Evolutionary conservation across 2,888 invertebrate species (phyloP).

Genomic region (Cephalotes varians): DNA sequence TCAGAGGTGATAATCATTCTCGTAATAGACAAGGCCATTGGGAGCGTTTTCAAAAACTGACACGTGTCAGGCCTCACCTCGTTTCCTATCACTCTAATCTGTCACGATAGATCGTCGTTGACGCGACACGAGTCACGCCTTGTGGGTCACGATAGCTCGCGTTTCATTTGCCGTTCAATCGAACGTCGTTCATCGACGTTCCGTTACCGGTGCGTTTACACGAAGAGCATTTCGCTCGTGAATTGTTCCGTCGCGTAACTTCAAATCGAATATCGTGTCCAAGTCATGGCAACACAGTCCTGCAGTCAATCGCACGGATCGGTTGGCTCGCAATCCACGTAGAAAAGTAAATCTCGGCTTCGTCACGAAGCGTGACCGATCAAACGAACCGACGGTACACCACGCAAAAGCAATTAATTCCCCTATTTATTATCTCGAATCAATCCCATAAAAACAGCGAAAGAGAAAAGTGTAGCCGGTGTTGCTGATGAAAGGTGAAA

Average conservation of each 20-base stretch:
- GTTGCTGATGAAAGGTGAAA: slow-evolving; percentile 16
- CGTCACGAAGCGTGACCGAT: slow-evolving; percentile 66
- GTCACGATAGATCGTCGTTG: slow-evolving; percentile 70
- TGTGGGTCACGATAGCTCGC: slow-evolving; percentile 57
- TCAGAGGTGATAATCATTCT: slow-evolving; percentile 45
- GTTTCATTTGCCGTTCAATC: slow-evolving; percentile 55
- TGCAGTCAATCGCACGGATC: slow-evolving; percentile 43
- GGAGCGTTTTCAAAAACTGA: slow-evolving; percentile 67
- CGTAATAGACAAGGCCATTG: slow-evolving; percentile 51
- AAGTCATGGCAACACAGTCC: slow-evolving; percentile 18
- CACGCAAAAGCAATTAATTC: slow-evolving; percentile 76
- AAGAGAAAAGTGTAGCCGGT: slow-evolving; percentile 11
- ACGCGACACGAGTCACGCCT: slow-evolving; percentile 74
- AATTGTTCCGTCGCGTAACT: slow-evolving; percentile 53
- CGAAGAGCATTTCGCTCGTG: slow-evolving; percentile 29
- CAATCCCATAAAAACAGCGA: slow-evolving; percentile 57
- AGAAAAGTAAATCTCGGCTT: slow-evolving; percentile 47
- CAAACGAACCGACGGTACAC: slow-evolving; percentile 65
- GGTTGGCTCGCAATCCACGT: slow-evolving; percentile 39
- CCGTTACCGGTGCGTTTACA: slow-evolving; percentile 36
- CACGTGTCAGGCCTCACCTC: slow-evolving; percentile 72
- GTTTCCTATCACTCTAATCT: slow-evolving; percentile 76
- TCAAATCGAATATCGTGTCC: slow-evolving; percentile 51
- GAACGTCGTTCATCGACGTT: slow-evolving; percentile 46
- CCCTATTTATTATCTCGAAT: slow-evolving; percentile 73